Conservation (phyloP, 2,888 invertebrate species). For the Lycia hirtaria region DNA sequence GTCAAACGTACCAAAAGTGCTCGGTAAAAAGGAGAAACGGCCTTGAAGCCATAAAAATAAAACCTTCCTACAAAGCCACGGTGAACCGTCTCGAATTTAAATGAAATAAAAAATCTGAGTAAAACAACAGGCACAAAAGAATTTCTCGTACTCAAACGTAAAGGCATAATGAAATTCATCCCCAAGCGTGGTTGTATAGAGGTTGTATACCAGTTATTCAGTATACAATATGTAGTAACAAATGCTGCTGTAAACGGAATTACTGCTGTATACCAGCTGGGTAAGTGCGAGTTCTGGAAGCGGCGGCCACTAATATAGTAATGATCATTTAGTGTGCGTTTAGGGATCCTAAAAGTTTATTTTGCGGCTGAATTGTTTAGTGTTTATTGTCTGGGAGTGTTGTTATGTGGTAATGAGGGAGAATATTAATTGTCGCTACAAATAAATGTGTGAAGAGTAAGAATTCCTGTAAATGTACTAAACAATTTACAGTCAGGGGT, state of each 20-base stretch:
- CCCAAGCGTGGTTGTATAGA: slow-evolving; percentile 79
- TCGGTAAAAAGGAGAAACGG: slow-evolving; percentile 40
- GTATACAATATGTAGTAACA: slow-evolving; percentile 81
- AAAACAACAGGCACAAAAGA: slow-evolving; percentile 68
- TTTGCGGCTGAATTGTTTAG: slow-evolving; percentile 10
- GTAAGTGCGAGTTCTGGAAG: slow-evolving; percentile 21
- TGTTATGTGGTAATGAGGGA: background rate
- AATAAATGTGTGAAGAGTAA: background rate
- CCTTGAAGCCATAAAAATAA: slow-evolving; percentile 45
- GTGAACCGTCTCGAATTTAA: slow-evolving; percentile 54
- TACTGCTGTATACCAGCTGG: too few relatives aligned
- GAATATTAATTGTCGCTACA: background rate
- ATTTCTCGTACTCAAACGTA: slow-evolving; percentile 71
- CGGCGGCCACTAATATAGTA: slow-evolving; percentile 10
- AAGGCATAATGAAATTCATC: slow-evolving; percentile 83
- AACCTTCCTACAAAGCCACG: slow-evolving; percentile 41
- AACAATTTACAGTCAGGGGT: too few relatives aligned
- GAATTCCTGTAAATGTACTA: too few relatives aligned
- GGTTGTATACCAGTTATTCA: slow-evolving; percentile 82
- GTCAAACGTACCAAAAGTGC: slow-evolving; percentile 40
- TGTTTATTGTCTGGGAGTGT: background rate
- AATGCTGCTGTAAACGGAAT: slow-evolving; percentile 65
- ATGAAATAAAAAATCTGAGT: slow-evolving; percentile 66
- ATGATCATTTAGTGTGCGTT: slow-evolving; percentile 8
- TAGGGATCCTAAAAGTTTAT: slow-evolving; percentile 21